Evolutionary conservation across 2,113 vertebrate genomes (phyloP).

Genomic region (Perca schrenkii): DNA sequence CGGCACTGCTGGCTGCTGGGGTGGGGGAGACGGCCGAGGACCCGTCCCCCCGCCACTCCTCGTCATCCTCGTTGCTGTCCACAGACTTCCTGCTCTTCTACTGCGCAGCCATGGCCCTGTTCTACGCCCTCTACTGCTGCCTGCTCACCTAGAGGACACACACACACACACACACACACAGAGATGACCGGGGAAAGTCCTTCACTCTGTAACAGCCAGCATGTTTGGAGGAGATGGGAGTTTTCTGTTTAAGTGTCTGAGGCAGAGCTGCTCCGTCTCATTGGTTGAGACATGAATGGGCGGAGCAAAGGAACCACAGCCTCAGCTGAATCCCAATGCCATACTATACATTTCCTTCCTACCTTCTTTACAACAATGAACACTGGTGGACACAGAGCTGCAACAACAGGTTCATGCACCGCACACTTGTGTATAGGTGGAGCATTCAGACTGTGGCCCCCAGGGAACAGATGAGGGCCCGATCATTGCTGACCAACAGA

Average conservation of each 20-base stretch:
- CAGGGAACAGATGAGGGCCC: not conserved
- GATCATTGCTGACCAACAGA: not conserved
- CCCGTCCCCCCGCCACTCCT: not conserved
- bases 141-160: slow-evolving; percentile 71
- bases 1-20: slow-evolving; percentile 79
- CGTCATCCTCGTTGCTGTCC: slow-evolving; percentile 80
- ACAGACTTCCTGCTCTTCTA: slow-evolving; percentile 91
- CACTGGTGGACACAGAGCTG: not conserved
- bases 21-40: slow-evolving; percentile 58
- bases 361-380: not conserved
- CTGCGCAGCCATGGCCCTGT: slow-evolving; percentile 86
- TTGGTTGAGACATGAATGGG: not conserved
- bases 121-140: slow-evolving; percentile 84
- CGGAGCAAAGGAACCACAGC: not conserved
- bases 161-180: not conserved
- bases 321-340: not conserved
- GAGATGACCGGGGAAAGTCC: slow-evolving; percentile 44
- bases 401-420: no score
- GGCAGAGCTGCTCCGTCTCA: slow-evolving; percentile 17
- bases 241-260: not conserved
- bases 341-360: no score
- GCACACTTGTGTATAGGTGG: not conserved
- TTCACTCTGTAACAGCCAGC: slow-evolving; percentile 14
- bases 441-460: not conserved
- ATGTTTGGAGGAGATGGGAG: not conserved